phyloP scores from a whole-genome alignment of 2,888 invertebrate genomes.

The Acheta domesticus region DNA sequence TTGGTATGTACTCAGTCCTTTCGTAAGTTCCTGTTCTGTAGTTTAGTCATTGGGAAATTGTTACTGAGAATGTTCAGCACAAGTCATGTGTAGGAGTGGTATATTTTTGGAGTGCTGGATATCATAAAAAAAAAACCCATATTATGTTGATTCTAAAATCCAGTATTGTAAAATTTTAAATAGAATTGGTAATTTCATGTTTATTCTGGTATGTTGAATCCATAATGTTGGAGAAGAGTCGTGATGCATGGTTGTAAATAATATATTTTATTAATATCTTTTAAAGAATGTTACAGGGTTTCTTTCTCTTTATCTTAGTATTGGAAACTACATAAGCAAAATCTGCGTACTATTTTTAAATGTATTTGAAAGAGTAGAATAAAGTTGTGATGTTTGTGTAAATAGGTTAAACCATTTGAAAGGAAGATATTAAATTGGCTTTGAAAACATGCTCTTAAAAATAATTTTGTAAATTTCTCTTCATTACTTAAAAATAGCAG shows the following conservation, averaged over 20 bases:
- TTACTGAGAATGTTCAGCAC: neutral
- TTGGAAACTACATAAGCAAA: neutral
- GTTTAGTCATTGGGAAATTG: neutral
- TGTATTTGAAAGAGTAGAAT: neutral
- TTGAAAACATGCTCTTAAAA: no score
- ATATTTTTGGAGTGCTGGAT: neutral
- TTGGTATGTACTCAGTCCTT: neutral
- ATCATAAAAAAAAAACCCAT: neutral
- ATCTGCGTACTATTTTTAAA: neutral
- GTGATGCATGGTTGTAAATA: neutral
- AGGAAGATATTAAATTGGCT: no score
- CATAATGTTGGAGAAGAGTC: neutral
- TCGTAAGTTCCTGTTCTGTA: conserved; percentile 2
- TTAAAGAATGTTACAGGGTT: neutral
- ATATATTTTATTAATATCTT: neutral
- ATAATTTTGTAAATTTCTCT: no score
- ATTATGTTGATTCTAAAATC: neutral
- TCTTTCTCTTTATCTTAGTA: conserved; percentile 5
- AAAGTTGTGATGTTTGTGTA: neutral
- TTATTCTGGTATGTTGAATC: neutral
- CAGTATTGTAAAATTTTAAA: neutral
- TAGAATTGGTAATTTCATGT: neutral
- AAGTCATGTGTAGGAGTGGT: neutral
- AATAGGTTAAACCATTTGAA: no score
- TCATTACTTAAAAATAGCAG: no score